Percentiles rank a stretch among this genome's conserved stretches.
Evolutionary conservation across 2,888 invertebrate genomes (phyloP).

Genomic region (Magallana nippona): DNA sequence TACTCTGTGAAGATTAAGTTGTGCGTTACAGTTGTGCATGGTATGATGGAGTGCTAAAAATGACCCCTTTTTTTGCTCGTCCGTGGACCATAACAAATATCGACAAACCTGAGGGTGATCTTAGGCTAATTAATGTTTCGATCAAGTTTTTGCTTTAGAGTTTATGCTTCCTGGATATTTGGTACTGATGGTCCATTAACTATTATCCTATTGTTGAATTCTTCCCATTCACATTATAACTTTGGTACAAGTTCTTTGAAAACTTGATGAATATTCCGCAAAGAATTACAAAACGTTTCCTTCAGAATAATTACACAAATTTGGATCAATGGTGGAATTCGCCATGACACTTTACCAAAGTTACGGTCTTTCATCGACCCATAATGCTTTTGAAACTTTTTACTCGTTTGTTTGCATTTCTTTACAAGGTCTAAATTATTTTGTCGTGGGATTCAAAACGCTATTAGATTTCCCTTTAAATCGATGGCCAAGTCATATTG

Average conservation of each 20-base stretch:
- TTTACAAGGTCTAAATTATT: conserved; percentile 21
- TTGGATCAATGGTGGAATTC: conserved; percentile 24
- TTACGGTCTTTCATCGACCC: conserved; percentile 27
- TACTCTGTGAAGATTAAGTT: conserved; percentile 41
- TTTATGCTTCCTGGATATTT: background rate
- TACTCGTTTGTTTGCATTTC: conserved; percentile 33
- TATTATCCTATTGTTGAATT: background rate
- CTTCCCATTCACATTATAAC: background rate
- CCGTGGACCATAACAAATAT: conserved; percentile 1
- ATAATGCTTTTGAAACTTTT: conserved; percentile 25
- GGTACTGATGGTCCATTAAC: background rate
- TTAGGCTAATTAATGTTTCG: background rate
- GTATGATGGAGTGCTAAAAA: conserved; percentile 15
- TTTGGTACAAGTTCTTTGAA: background rate
- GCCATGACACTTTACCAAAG: conserved; percentile 31
- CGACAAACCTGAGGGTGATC: background rate
- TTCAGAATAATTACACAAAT: background rate
- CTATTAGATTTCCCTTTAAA: conserved; percentile 32
- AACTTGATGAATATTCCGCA: background rate
- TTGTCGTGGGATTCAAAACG: conserved; percentile 23
- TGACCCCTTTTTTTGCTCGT: background rate
- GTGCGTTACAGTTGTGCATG: conserved; percentile 31
- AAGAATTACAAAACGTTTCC: background rate
- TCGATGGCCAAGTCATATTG: conserved; percentile 27
- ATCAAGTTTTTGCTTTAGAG: background rate